A percentile compares a stretch with the other conserved stretches of the same genome.
Evolutionary conservation across 2,888 invertebrate species (phyloP).

Genomic region (Leucophora obtusa): DNA sequence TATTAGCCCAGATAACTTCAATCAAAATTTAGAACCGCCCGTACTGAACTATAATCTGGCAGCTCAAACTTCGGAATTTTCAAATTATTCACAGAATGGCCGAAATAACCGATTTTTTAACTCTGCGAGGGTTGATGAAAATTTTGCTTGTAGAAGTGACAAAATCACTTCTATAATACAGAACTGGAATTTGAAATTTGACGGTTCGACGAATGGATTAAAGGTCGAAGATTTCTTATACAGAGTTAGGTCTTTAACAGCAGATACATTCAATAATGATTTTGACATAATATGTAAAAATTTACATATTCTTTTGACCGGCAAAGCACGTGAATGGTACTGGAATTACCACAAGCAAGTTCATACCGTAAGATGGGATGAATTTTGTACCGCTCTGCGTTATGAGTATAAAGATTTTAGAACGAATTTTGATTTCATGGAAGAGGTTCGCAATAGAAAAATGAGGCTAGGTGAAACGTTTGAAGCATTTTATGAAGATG

Average conservation of each 20-base stretch:
- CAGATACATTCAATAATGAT: conserved; percentile 30
- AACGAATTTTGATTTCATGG: conserved; percentile 15
- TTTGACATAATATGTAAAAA: conserved; percentile 29
- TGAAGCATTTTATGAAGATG: conserved; percentile 12
- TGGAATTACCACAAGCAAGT: conserved; percentile 31
- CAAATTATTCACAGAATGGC: too few species aligned
- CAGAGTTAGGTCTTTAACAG: conserved; percentile 27
- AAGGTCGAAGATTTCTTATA: conserved; percentile 49
- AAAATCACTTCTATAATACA: conserved; percentile 36
- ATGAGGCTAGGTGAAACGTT: conserved; percentile 22
- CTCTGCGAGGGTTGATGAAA: not conserved
- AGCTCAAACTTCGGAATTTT: too few species aligned
- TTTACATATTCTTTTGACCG: conserved; percentile 28
- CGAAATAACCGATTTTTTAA: too few species aligned
- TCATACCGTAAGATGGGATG: conserved; percentile 28
- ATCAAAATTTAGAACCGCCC: too few species aligned
- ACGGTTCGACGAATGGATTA: conserved; percentile 29
- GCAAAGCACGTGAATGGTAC: conserved; percentile 34
- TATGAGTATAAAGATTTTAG: too few species aligned
- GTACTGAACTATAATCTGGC: too few species aligned
- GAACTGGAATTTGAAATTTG: conserved; percentile 47
- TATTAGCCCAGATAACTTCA: too few species aligned
- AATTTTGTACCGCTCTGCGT: not conserved
- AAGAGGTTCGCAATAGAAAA: conserved; percentile 35
- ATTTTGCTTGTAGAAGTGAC: not conserved